These are phyloP conservation scores for Scomber colias DNA, from an alignment of 2,113 vertebrate species.

Conservation along the genomic window DNA sequence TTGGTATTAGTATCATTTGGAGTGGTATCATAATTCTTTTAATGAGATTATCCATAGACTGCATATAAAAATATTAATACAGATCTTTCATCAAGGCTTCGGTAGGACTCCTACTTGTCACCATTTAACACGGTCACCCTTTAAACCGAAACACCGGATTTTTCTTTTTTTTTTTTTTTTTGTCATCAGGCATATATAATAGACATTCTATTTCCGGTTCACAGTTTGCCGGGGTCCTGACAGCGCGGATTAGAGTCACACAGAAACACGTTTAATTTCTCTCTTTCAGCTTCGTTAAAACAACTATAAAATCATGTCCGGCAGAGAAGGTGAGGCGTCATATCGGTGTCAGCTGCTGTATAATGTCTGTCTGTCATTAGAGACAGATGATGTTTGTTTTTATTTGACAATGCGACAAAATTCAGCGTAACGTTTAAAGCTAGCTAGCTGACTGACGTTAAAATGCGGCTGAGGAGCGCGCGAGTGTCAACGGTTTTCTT, in stretches of 20 bases:
- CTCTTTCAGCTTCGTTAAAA: not conserved
- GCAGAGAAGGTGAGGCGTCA: constrained; percentile 83
- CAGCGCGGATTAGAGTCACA: constrained; percentile 47
- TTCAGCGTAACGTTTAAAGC: not conserved
- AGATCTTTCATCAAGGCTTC: no score
- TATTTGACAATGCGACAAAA: not conserved
- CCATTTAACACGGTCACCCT: no score
- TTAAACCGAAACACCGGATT: no score
- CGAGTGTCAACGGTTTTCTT: not conserved
- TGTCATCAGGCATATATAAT: constrained; percentile 38
- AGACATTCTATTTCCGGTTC: constrained; percentile 69
- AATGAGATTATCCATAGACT: no score
- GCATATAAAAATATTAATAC: no score
- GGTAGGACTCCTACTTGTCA: no score
- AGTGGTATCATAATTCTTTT: no score
- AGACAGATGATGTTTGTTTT: no score
- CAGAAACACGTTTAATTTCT: not conserved
- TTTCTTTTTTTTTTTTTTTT: not conserved
- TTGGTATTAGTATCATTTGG: no score
- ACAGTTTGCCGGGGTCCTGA: constrained; percentile 66
- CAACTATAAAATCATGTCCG: constrained; percentile 77
- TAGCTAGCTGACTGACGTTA: constrained; percentile 23
- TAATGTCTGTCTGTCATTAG: accelerated
- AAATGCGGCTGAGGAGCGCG: not conserved
- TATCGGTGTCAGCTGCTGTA: not conserved